Evolutionary conservation across 2,888 invertebrate genomes (phyloP), one percentile per base, ranked within the genome.

Genomic region (Cryptocephalus primarius): DNA sequence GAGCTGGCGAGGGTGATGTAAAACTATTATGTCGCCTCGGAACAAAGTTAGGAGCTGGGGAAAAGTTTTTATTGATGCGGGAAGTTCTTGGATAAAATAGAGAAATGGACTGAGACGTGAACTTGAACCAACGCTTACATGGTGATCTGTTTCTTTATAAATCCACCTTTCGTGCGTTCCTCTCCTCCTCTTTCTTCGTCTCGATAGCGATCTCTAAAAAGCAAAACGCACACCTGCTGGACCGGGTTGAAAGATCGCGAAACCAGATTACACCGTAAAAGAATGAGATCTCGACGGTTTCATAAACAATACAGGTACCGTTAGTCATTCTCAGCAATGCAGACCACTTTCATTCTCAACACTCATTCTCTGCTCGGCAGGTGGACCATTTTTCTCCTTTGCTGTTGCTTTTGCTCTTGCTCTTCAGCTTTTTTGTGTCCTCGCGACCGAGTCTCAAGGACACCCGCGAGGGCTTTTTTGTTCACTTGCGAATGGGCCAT

Each of bases 281-380:
- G 49, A 50, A 50, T 45, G 42, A 48, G 47, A 22, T 22, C 41
- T 48, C 39, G 31, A 34, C 33, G 44, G 47, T 48, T 48, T 50
- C 43, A 49, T 48, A 52, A 52, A 49, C 49, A 53, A 53, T 51
- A 53, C 50, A 48, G 40, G 39, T 53, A 14, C 53, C 53, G 53
- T 53, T 53, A 49, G 42, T 46, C 50, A 46, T 50, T 53, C 44
- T 48, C 46, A 22, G 22, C 22, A 22, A 22, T 38, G 11, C 36
- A 40, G 44, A 38, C 50, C 53, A 49, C 50, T 52, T 52, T 52
- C 52, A 52, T 52, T 52, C 49, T 52, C 49, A 41, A 48, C 46
- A 39, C 46, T 43, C 46, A 42, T 42, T 42, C 31, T 42, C 32
- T 33, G 11, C 33, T 34, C 36, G 34, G 12, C 12, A 22, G 22